Percentiles rank a stretch among this genome's conserved stretches.
phyloP scores from a whole-genome alignment of 2,888 invertebrate species.

The Scaptomyza polygonia region DNA sequence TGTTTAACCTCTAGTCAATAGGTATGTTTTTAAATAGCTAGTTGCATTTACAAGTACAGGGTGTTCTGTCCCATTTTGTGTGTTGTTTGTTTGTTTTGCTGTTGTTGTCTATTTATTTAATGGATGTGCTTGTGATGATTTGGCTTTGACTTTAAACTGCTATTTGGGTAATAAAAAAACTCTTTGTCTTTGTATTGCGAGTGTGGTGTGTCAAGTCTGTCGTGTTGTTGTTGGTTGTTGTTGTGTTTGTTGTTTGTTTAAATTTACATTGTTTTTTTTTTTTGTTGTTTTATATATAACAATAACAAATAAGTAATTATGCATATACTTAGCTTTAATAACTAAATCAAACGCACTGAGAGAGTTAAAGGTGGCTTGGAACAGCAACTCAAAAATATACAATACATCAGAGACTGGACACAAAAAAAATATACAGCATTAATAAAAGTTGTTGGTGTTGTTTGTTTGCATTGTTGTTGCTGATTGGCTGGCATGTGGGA shows the following conservation, averaged over 20 bases:
- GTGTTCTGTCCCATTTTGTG: not conserved
- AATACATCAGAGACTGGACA: conserved; percentile 9
- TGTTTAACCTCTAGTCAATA: conserved; percentile 60
- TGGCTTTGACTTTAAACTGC: conserved; percentile 59
- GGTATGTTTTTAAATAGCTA: conserved; percentile 51
- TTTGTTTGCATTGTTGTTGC: not conserved
- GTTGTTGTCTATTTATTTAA: conserved; percentile 16
- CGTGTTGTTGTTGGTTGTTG: conserved; percentile 35
- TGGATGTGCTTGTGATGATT: conserved; percentile 46
- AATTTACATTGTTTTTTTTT: conserved; percentile 37
- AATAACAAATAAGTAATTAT: conserved; percentile 78
- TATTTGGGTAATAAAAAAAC: conserved; percentile 28
- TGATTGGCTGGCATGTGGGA: not conserved
- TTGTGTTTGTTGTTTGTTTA: conserved; percentile 11
- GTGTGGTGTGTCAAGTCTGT: conserved; percentile 51
- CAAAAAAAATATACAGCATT: conserved; percentile 25
- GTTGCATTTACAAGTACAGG: conserved; percentile 47
- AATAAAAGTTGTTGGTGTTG: conserved; percentile 2
- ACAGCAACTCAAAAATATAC: conserved; percentile 42
- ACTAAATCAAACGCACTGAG: conserved; percentile 52
- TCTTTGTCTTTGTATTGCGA: conserved; percentile 3
- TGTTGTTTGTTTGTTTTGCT: conserved; percentile 7
- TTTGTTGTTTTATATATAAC: conserved; percentile 61
- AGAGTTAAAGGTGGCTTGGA: conserved; percentile 26
- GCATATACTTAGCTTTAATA: conserved; percentile 67